Evolutionary conservation across 1,140 invertebrate species (phyloP), one percentile per base, ranked within the genome.

Genomic region (Eumeta japonica): DNA sequence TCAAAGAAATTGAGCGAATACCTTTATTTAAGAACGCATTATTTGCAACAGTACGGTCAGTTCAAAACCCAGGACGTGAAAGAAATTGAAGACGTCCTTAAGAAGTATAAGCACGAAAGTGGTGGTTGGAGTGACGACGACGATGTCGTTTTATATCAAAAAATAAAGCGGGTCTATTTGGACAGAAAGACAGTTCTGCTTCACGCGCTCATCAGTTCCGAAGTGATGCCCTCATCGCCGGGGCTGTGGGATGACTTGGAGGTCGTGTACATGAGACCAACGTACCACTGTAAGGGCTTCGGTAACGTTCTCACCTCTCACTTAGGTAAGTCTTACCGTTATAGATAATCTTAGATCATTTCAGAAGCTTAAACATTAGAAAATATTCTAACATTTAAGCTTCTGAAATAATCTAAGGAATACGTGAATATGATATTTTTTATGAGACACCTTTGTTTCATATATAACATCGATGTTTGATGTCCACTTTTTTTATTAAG

Each of bases 231-330:
- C 0, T 55, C 63, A 9, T 28, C 43, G 3, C 62, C 62, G 11
- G 62, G 58, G 0, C 39, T 16, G 7, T 70, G 66, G 65, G 50
- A 58, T 3, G 41, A 50, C 5, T 9, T 68, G 5, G 47, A 58
- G 17, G 50, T 74, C 12, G 9, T 59, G 1, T 63, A 43, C 10
- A 70, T 74, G 64, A 65, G 56, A 17, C 60, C 63, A 1, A 56
- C 55, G 1, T 67, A 58, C 33, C 61, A 51, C 24, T 74, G 70
- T 29, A 46, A 44, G 33, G 43, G 41, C 2, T 52, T 52, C 27
- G 52, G 56, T 37, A 32, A 43, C 0, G 12, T 62, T 16, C 48
- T 48, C 2, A 41, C 28, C 2, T 13, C 41, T 3, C 19, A 37
- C 10, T 43, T 68, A 35, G 60, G 64, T 68, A 39, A 55, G 52